Percentiles rank a stretch among this genome's conserved stretches.
phyloP scores from a whole-genome alignment of 1,140 invertebrate genomes.

The Trialeurodes vaporariorum region DNA sequence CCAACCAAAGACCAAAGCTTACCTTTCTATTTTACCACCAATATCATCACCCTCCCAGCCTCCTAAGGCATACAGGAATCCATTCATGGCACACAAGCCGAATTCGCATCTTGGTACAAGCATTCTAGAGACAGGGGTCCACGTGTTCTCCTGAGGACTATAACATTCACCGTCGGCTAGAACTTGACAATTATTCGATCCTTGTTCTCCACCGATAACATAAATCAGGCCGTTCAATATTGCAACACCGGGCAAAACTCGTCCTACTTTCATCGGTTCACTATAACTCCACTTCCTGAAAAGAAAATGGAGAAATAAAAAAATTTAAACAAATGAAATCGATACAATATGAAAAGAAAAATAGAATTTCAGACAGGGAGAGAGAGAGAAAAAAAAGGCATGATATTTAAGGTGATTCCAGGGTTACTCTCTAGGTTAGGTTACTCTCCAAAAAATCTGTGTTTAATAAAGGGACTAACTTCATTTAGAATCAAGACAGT shows the following conservation, averaged over 20 bases:
- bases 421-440: too few species aligned
- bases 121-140: slow-evolving; percentile 33
- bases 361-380: too few species aligned
- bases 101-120: slow-evolving; percentile 80
- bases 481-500: too few species aligned
- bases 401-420: too few species aligned
- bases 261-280: slow-evolving; percentile 68
- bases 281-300: slow-evolving; percentile 66
- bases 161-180: slow-evolving; percentile 83
- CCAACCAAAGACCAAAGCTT: slow-evolving; percentile 11
- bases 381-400: too few species aligned
- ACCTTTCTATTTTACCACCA: slow-evolving; percentile 73
- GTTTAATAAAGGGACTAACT: too few species aligned
- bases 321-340: too few species aligned
- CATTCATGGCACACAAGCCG: slow-evolving; percentile 71
- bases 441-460: too few species aligned
- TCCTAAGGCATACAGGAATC: slow-evolving; percentile 77
- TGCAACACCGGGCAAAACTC: slow-evolving; percentile 82
- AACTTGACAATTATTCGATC: slow-evolving; percentile 54
- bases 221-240: slow-evolving; percentile 80
- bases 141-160: slow-evolving; percentile 56
- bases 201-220: slow-evolving; percentile 82
- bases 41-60: slow-evolving; percentile 90
- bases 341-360: too few species aligned
- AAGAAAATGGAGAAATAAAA: too few species aligned